Evolutionary conservation across 2,888 invertebrate species (phyloP).

Genomic region (Agrochola circellaris): DNA sequence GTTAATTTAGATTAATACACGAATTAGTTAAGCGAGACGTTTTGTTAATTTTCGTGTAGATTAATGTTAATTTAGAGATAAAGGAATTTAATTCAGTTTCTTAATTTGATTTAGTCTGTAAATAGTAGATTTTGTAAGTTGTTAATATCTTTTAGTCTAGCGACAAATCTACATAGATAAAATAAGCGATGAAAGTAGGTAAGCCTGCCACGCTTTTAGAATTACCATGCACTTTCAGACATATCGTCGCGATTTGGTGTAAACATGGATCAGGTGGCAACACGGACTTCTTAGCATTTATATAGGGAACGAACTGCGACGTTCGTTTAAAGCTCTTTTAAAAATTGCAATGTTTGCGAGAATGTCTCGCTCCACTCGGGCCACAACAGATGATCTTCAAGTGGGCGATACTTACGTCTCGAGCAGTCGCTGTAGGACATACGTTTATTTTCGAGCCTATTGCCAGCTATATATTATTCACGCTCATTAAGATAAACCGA

Average conservation of each 20-base stretch:
- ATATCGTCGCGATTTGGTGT: neutral
- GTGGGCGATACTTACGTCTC: neutral
- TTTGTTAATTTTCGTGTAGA: constrained; percentile 49
- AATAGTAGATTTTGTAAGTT: constrained; percentile 16
- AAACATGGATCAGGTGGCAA: neutral
- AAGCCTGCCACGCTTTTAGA: neutral
- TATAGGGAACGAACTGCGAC: neutral
- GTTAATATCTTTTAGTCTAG: neutral
- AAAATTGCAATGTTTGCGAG: too few species aligned
- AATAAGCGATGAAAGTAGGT: too few species aligned
- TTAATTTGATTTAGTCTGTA: constrained; percentile 42
- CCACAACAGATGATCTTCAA: neutral
- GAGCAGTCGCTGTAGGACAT: neutral
- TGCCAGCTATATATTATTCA: neutral
- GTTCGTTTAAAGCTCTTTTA: too few species aligned
- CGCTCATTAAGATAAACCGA: neutral
- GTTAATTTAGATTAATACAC: constrained; percentile 57
- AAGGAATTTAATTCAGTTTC: constrained; percentile 39
- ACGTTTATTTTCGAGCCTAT: neutral
- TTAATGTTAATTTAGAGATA: constrained; percentile 43
- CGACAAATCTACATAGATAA: neutral
- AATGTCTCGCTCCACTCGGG: too few species aligned
- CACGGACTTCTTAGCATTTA: neutral
- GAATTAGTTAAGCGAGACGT: constrained; percentile 41
- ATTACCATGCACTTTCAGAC: neutral